Percentiles rank a stretch among this genome's conserved stretches.
phyloP scores from a whole-genome alignment of 1,140 invertebrate genomes.

The Melanaphis sacchari region DNA sequence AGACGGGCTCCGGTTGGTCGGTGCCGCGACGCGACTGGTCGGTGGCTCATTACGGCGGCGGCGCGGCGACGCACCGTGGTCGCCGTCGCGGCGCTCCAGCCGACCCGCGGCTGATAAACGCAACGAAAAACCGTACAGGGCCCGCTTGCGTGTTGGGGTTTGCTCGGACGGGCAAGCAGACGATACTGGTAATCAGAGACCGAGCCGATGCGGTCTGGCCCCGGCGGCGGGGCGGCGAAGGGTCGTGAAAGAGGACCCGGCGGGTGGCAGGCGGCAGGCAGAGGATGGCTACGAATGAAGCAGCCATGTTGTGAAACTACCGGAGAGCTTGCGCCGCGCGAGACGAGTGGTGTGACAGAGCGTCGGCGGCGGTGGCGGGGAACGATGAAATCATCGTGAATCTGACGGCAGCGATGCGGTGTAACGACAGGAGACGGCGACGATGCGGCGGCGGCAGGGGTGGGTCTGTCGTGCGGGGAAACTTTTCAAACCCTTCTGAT shows the following conservation, averaged over 20 bases:
- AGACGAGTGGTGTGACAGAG: not conserved
- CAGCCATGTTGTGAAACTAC: constrained; percentile 61
- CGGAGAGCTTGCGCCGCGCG: constrained; percentile 56
- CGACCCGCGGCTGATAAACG: constrained; percentile 48
- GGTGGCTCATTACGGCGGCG: constrained; percentile 45
- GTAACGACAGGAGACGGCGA: constrained; percentile 56
- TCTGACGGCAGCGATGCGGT: constrained; percentile 51
- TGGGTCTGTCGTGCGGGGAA: constrained; percentile 29
- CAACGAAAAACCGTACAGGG: constrained; percentile 57
- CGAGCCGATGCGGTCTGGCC: constrained; percentile 52
- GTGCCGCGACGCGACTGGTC: constrained; percentile 46
- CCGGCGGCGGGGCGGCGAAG: not conserved
- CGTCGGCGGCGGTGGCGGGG: constrained; percentile 12
- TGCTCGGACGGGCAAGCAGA: constrained; percentile 57
- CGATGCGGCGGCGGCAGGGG: constrained; percentile 36
- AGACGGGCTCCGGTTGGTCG: constrained; percentile 40
- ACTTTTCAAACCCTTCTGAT: constrained; percentile 57
- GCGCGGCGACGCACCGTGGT: not conserved
- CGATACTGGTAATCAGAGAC: constrained; percentile 62
- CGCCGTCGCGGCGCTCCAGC: constrained; percentile 48
- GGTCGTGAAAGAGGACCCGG: not conserved
- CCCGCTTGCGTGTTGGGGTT: constrained; percentile 56
- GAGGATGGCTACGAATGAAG: constrained; percentile 59
- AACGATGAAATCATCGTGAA: constrained; percentile 59
- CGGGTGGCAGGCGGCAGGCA: not conserved